A percentile compares a stretch with the other conserved stretches of the same genome.
These are phyloP conservation scores for Stenurella melanura DNA, from an alignment of 2,888 invertebrate species.

Conservation along the genomic window DNA sequence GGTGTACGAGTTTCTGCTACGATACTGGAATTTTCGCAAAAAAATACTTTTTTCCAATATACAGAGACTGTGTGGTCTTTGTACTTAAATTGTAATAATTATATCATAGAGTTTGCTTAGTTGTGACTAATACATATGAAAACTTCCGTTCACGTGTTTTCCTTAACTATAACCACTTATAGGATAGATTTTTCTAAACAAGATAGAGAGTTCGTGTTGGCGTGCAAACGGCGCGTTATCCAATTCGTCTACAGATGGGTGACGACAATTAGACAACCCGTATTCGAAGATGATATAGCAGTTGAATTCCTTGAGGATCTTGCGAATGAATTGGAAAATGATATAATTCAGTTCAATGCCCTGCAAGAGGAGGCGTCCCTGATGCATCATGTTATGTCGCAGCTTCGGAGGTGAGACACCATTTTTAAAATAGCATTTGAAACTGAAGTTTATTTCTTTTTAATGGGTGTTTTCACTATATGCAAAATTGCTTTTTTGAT, in stretches of 20 bases:
- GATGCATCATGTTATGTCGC: conserved; percentile 81
- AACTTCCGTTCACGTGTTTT: conserved; percentile 52
- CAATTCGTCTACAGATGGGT: conserved; percentile 88
- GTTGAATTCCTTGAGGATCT: conserved; percentile 86
- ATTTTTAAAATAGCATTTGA: neutral
- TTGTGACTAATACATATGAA: too few species aligned
- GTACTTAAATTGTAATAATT: too few species aligned
- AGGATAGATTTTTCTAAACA: conserved; percentile 77
- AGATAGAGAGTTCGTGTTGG: conserved; percentile 80
- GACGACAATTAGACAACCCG: conserved; percentile 81
- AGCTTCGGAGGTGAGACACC: conserved; percentile 74
- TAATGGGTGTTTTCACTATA: too few species aligned
- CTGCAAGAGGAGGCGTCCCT: conserved; percentile 81
- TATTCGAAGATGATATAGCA: conserved; percentile 83
- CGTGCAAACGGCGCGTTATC: conserved; percentile 84
- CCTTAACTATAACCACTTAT: conserved; percentile 76
- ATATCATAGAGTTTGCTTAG: too few species aligned
- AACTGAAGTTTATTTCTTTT: too few species aligned
- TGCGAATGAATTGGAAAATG: conserved; percentile 81
- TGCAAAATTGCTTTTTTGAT: too few species aligned
- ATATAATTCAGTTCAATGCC: conserved; percentile 76
- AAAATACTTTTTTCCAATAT: too few species aligned
- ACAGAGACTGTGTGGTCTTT: too few species aligned
- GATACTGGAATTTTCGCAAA: too few species aligned
- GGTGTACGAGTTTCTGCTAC: too few species aligned